A percentile compares a stretch with the other conserved stretches of the same genome.
Conservation (phyloP, 2,888 invertebrate genomes). For the Epicampocera succincta region DNA sequence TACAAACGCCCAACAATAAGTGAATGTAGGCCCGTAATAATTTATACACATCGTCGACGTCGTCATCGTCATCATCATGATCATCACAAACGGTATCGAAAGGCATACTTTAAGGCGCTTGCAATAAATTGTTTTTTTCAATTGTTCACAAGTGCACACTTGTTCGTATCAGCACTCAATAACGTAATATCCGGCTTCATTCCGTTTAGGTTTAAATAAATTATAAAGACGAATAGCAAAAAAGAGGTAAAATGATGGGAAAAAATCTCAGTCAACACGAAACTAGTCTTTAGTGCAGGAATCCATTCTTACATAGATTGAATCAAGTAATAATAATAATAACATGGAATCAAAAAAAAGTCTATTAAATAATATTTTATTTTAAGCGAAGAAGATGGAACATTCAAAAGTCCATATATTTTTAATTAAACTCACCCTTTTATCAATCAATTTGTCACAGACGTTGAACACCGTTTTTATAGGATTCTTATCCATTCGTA, state of each 20-base stretch:
- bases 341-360: too few relatives aligned
- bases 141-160: background rate
- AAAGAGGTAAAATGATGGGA: background rate
- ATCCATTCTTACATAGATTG: too few relatives aligned
- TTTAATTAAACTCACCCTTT: conserved; percentile 84
- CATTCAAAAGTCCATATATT: too few relatives aligned
- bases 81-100: background rate
- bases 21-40: too few relatives aligned
- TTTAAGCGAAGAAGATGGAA: too few relatives aligned
- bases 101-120: conserved; percentile 51
- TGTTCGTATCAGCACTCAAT: conserved; percentile 4
- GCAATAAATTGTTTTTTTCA: background rate
- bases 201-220: conserved; percentile 36
- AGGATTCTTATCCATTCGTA: conserved; percentile 97
- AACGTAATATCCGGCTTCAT: conserved; percentile 33
- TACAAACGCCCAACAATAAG: too few relatives aligned
- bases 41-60: too few relatives aligned
- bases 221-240: conserved; percentile 21
- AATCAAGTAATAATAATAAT: too few relatives aligned
- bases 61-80: too few relatives aligned
- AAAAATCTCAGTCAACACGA: background rate
- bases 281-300: too few relatives aligned
- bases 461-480: conserved; percentile 96
- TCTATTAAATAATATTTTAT: too few relatives aligned
- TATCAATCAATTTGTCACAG: conserved; percentile 94